Base-by-base conservation (phyloP, 37 sponge, comb jelly and placozoan species). In the Spongilla lacustris region DNA sequence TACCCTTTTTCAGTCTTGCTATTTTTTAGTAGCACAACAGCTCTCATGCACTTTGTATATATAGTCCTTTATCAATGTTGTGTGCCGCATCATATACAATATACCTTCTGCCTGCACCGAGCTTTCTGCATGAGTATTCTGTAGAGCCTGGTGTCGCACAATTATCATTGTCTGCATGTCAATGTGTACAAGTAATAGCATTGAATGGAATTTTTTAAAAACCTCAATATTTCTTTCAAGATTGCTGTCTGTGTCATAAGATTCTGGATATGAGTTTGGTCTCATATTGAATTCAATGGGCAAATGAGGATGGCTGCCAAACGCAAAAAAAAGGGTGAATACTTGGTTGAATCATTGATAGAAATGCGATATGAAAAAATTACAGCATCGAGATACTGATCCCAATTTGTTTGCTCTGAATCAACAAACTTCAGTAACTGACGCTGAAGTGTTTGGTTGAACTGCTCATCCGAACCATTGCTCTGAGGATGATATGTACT, bases 401-500 rank as follows among this genome's bases (percentile, higher is more conserved):
- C 85, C 85, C 85, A 85, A 25, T 76, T 36, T n/a, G n/a, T 80
- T 48, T 74, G 50, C 31, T 84, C 66, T 23, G 24, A 46, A 33
- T 80, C 32, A 26, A 78, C 25, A 67, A 80, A 75, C 67, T 77
- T 78, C 58, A 67, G 29, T 17, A 88, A 46, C 36, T 36, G 66
- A 25, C 74, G 77, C 27, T 75, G 48, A 36, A 87, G 83, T 26
- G 88, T 87, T 85, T 83, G 88, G 73, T 87, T 87, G 32, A 87
- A 68, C 68, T 82, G 30, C 27, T 87, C 88, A 74, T 75, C 88
- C 48, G 83, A 69, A 26, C 88, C 88, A 76, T 87, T 82, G 26
- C 36, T 74, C 67, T 87, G 82, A 26, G 83, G 83, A 41, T 87
- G 88, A 41, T 87, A 87, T 26, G 84, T 41, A 76, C 68, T 87